A percentile compares a stretch with the other conserved stretches of the same genome.
phyloP scores from a whole-genome alignment of 2,113 vertebrate genomes.

The Rousettus leschenaultii region DNA sequence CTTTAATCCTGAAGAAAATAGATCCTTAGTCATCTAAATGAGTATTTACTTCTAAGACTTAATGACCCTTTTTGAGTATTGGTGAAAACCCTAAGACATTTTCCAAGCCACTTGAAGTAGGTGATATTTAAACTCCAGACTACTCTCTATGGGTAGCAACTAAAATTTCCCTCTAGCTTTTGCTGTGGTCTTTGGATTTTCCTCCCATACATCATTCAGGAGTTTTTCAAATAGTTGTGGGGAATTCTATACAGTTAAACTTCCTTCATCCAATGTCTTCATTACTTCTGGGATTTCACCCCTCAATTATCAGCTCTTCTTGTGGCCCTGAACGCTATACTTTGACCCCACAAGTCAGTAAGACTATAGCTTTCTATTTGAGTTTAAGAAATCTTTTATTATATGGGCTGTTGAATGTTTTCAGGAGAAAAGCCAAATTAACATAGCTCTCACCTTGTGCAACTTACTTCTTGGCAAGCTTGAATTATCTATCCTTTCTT shows the following conservation, averaged over 20 bases:
- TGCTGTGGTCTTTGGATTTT: background rate
- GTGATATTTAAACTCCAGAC: background rate
- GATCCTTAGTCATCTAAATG: background rate
- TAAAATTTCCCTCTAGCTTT: background rate
- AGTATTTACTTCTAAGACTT: background rate
- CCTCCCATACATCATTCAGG: background rate
- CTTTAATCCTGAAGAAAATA: background rate
- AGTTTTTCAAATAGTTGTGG: background rate
- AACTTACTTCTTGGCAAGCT: background rate
- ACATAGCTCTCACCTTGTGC: background rate
- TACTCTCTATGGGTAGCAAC: background rate
- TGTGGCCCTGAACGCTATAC: background rate
- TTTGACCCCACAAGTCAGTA: background rate
- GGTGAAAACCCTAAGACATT: background rate
- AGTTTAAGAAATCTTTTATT: background rate
- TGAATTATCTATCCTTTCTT: background rate
- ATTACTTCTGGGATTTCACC: background rate
- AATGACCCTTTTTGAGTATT: background rate
- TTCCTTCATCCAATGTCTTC: background rate
- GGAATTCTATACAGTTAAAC: background rate
- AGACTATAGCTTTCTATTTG: background rate
- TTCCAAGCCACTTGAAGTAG: background rate
- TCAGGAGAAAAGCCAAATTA: background rate
- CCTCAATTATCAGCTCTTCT: background rate
- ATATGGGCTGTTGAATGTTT: background rate